Percentiles rank a stretch among this genome's conserved stretches.
These are phyloP conservation scores for Mormyrus proboscirostris DNA, from an alignment of 2,797 vertebrate genomes.

Conservation along the genomic window DNA sequence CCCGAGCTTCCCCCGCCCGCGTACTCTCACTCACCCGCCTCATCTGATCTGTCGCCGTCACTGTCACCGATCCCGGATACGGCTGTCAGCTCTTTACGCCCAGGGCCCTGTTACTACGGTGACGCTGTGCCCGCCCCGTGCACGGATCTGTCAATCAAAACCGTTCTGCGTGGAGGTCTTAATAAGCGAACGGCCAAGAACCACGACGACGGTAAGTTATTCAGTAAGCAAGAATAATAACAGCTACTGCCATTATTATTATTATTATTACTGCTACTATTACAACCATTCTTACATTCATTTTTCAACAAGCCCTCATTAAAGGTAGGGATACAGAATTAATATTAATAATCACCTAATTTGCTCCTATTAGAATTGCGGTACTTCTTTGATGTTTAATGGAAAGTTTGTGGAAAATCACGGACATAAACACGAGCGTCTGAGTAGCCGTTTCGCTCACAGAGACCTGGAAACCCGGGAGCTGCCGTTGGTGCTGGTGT, in stretches of 20 bases:
- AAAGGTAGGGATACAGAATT: not conserved
- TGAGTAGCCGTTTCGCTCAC: not conserved
- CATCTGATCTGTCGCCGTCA: constrained; percentile 35
- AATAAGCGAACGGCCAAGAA: not conserved
- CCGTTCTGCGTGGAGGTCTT: not conserved
- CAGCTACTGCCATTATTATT: constrained; percentile 14
- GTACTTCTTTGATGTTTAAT: not conserved
- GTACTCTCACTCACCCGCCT: constrained; percentile 24
- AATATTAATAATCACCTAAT: not conserved
- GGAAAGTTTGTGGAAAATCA: no score
- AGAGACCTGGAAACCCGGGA: not conserved
- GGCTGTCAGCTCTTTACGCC: constrained; percentile 30
- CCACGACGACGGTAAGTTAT: not conserved
- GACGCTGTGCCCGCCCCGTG: not conserved
- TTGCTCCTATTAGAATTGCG: not conserved
- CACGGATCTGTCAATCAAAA: not conserved
- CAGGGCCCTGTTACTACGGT: constrained; percentile 7
- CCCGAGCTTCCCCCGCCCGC: constrained; percentile 13
- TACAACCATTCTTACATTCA: not conserved
- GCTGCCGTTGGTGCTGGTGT: not conserved
- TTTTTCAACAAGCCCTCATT: not conserved
- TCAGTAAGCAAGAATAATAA: not conserved
- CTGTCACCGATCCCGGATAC: constrained; percentile 37
- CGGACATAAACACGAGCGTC: not conserved
- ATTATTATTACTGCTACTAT: not conserved